Percentiles rank a stretch among this genome's conserved stretches.
Evolutionary conservation across 1,140 invertebrate species (phyloP).

Genomic region (Apis florea): DNA sequence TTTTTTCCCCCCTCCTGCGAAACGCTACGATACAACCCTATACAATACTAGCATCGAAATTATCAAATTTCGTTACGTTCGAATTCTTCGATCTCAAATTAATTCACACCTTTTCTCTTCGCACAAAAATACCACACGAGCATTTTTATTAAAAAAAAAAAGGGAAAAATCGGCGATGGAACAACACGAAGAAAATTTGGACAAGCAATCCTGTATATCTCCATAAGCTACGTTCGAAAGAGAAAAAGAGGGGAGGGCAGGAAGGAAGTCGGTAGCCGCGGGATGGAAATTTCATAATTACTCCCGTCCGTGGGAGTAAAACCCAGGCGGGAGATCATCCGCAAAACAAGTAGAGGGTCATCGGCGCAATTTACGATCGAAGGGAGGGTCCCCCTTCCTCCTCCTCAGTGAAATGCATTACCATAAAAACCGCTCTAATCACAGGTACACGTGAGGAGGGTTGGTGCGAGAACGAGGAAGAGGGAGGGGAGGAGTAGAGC

Average conservation of each 20-base stretch:
- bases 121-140: no score
- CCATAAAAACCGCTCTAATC: slow-evolving; percentile 63
- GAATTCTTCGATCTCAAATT: no score
- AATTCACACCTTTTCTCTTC: no score
- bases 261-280: slow-evolving; percentile 11
- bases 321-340: slow-evolving; percentile 29
- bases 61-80: no score
- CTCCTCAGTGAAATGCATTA: slow-evolving; percentile 52
- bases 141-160: no score
- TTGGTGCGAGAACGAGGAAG: not conserved
- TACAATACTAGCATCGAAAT: no score
- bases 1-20: no score
- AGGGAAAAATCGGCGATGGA: no score
- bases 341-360: slow-evolving; percentile 49
- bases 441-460: slow-evolving; percentile 37
- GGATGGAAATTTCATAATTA: slow-evolving; percentile 50
- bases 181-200: no score
- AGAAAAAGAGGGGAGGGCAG: not conserved
- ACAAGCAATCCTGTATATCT: no score
- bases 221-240: not conserved
- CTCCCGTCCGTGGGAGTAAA: slow-evolving; percentile 36
- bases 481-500: not conserved
- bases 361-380: slow-evolving; percentile 38
- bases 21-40: no score
- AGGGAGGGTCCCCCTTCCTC: not conserved